phyloP scores from a whole-genome alignment of 2,113 vertebrate genomes.

The Syrmaticus mikado region DNA sequence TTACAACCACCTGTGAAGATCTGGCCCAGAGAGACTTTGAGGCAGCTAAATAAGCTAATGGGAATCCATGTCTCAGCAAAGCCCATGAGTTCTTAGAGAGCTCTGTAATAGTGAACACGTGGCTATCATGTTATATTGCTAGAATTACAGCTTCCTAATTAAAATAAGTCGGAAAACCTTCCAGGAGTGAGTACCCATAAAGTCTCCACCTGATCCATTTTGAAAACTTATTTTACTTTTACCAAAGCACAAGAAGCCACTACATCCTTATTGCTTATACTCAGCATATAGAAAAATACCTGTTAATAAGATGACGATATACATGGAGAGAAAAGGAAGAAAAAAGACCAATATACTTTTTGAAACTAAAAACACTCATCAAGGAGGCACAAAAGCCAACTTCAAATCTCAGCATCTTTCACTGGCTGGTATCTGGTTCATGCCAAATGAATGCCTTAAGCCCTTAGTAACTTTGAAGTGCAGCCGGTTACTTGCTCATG shows the following conservation, averaged over 20 bases:
- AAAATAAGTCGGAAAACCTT: not conserved
- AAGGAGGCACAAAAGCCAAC: not conserved
- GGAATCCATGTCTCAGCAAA: not conserved
- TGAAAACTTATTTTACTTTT: not conserved
- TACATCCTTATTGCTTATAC: not conserved
- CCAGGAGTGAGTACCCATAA: not conserved
- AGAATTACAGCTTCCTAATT: not conserved
- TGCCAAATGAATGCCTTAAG: not conserved
- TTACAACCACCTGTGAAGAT: not conserved
- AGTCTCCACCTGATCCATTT: not conserved
- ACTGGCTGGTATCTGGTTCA: conserved; percentile 1
- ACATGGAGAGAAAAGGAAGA: not conserved
- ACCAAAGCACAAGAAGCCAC: not conserved
- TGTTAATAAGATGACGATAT: not conserved
- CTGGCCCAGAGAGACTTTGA: not conserved
- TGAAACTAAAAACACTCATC: not conserved
- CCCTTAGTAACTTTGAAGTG: not conserved
- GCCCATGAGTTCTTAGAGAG: accelerated
- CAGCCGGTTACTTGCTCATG: not conserved
- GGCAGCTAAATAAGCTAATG: not conserved
- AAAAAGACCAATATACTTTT: not conserved
- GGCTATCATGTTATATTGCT: accelerated
- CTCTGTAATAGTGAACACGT: not conserved
- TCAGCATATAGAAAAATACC: not conserved
- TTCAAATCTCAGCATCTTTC: conserved; percentile 3